Evolutionary conservation across 2,888 invertebrate species (phyloP).

Genomic region (Diarsia brunnea): DNA sequence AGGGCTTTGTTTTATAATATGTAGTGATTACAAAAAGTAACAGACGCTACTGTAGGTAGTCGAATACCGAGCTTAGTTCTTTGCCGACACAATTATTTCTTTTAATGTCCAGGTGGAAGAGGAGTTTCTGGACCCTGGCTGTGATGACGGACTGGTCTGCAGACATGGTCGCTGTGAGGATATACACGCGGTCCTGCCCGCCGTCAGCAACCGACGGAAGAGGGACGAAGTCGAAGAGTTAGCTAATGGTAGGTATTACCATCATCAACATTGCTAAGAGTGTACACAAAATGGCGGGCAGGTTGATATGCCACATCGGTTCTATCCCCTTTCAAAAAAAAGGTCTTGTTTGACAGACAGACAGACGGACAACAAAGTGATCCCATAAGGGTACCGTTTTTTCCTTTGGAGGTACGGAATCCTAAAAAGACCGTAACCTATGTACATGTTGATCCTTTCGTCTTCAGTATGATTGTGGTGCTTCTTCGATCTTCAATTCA

Average conservation of each 20-base stretch:
- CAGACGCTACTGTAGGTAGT: not conserved
- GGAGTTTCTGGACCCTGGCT: conserved; percentile 87
- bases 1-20: too few species aligned
- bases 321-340: too few species aligned
- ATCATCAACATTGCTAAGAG: too few species aligned
- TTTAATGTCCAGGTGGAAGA: conserved; percentile 80
- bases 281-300: too few species aligned
- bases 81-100: not conserved
- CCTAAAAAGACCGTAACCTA: not conserved
- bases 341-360: too few species aligned
- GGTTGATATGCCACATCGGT: too few species aligned
- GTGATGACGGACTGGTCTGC: conserved; percentile 87
- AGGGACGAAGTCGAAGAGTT: conserved; percentile 68
- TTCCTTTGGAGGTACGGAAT: too few species aligned
- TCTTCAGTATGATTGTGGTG: not conserved
- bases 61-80: not conserved
- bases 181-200: conserved; percentile 78
- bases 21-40: too few species aligned
- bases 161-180: conserved; percentile 85
- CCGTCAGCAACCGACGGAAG: conserved; percentile 69
- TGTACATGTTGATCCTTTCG: not conserved
- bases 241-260: conserved; percentile 75
- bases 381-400: too few species aligned
- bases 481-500: not conserved
- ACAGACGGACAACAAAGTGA: too few species aligned